Percentiles rank a stretch among this genome's conserved stretches.
phyloP scores from a whole-genome alignment of 2,113 vertebrate species.

The Ageneiosus marmoratus region DNA sequence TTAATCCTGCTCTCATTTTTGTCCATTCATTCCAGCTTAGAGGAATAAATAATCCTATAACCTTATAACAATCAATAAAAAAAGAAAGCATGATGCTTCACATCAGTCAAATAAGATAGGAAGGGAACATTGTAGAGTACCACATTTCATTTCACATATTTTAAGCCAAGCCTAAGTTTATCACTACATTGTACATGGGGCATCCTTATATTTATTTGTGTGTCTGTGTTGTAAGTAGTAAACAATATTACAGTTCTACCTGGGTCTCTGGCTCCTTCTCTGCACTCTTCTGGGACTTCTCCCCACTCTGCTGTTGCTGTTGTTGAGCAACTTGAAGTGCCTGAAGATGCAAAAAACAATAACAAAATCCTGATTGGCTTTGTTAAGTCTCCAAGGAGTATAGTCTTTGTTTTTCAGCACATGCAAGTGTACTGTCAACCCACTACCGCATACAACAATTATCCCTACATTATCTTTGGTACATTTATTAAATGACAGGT shows the following conservation, averaged over 20 bases:
- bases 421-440: conserved; percentile 10
- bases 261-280: conserved; percentile 50
- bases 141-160: conserved; percentile 5
- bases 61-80: too few relatives aligned
- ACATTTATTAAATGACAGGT: neutral
- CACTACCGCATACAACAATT: conserved; percentile 25
- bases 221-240: neutral
- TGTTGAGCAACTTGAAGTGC: conserved; percentile 57
- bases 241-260: conserved; percentile 44
- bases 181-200: neutral
- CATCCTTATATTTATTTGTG: conserved; percentile 16
- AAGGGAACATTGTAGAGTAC: neutral
- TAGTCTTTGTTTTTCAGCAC: conserved; percentile 37
- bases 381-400: conserved; percentile 36
- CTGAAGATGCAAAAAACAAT: conserved; percentile 56
- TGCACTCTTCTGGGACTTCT: conserved; percentile 51
- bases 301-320: conserved; percentile 52
- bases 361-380: conserved; percentile 52
- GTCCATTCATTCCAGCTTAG: neutral
- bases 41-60: neutral
- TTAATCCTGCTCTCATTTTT: neutral
- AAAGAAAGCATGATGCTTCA: too few relatives aligned
- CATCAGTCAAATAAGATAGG: neutral
- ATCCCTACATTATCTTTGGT: neutral
- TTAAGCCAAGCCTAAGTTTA: neutral